Base-by-base conservation (phyloP, 92 coral and sea anemone species). In the Zoanthus sansibaricus region DNA sequence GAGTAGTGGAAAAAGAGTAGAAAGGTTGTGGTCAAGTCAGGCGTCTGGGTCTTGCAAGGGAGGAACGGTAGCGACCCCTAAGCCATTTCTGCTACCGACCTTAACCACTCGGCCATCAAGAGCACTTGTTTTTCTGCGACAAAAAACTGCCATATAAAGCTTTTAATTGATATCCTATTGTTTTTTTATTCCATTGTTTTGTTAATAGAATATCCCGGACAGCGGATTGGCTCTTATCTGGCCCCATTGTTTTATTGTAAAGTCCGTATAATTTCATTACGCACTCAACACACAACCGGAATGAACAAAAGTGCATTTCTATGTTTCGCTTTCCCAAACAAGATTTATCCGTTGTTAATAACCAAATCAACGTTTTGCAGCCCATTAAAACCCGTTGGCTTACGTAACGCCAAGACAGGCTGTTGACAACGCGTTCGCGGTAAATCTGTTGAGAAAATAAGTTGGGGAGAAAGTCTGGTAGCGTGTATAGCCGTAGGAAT, bases 11-110 rank as follows among this genome's bases (percentile, higher is more conserved):
- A 75, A 54, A 75, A 75, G 64, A 54, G 64, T 47, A 75, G 80
- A 47, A 75, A 75, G 56, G 80, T 75, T 75, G 80, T 75, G 80
- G 80, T 75, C 80, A 47, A 75, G 80, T 75, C 80, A 75, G 80
- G 80, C 80, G 80, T 75, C 80, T 54, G 80, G 80, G 80, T 75
- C 80, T 75, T 75, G 80, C 80, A 75, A 75, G 80, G 80, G 80
- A 75, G 80, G 80, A 75, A 75, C 80, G 80, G 80, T 75, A 75
- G 80, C 80, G 80, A 75, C 80, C 80, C 80, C 80, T 75, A 75
- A 75, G 80, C 80, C 80, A 54, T 75, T 75, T 75, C 80, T 75
- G 80, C 80, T 75, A 75, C 80, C 80, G 80, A 75, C 80, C 80
- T 75, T 75, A 75, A 75, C 80, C 80, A 75, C 80, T 75, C 80